Conservation (phyloP, 2,797 vertebrate genomes). For the Denticeps clupeoides region DNA sequence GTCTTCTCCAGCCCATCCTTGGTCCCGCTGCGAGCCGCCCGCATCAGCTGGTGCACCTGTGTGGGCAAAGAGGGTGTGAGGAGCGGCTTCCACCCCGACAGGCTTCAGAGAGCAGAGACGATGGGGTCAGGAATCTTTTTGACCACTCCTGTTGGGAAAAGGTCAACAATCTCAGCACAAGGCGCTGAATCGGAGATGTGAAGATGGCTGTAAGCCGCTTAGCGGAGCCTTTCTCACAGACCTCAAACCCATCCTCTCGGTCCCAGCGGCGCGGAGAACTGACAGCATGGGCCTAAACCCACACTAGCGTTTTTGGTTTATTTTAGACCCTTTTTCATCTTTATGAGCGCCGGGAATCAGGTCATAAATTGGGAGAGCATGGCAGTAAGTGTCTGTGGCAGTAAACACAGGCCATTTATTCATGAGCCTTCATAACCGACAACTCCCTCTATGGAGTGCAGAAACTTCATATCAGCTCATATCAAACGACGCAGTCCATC, state of each 20-base stretch:
- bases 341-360: slow-evolving; percentile 41
- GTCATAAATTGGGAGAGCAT: slow-evolving; percentile 43
- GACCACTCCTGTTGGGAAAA: slow-evolving; percentile 6
- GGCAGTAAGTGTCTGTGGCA: slow-evolving; percentile 35
- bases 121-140: not conserved
- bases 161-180: not conserved
- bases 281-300: too few species aligned
- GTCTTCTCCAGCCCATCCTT: slow-evolving; percentile 92
- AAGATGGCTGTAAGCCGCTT: not conserved
- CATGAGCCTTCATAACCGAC: slow-evolving; percentile 33
- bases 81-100: too few species aligned
- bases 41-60: slow-evolving; percentile 95
- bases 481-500: too few species aligned
- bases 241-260: slow-evolving; percentile 1
- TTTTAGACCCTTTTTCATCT: not conserved
- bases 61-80: too few species aligned
- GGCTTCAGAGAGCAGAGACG: slow-evolving; percentile 6
- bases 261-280: not conserved
- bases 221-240: not conserved
- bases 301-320: not conserved
- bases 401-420: slow-evolving; percentile 41
- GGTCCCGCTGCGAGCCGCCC: slow-evolving; percentile 82
- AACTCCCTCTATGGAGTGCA: not conserved
- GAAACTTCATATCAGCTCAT: not conserved
- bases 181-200: slow-evolving; percentile 4